phyloP scores from a whole-genome alignment of 2,888 invertebrate species.

The Cabera pusaria region DNA sequence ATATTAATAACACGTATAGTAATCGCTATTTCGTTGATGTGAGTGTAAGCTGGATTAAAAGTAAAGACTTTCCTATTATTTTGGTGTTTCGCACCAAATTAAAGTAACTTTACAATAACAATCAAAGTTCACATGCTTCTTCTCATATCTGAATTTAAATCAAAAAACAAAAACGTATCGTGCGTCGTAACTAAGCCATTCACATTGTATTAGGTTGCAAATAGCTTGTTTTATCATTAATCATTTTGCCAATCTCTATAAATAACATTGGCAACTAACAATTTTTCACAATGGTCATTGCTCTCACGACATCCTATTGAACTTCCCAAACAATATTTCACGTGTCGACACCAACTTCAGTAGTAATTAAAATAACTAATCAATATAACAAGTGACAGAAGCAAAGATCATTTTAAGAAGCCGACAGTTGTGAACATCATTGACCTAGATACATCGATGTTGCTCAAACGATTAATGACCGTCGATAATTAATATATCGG shows the following conservation, averaged over 20 bases:
- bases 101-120: no score
- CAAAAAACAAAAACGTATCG: no score
- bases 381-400: slow-evolving; percentile 44
- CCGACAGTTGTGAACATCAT: slow-evolving; percentile 53
- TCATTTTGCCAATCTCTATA: slow-evolving; percentile 1
- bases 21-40: no score
- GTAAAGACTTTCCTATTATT: no score
- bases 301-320: slow-evolving; percentile 20
- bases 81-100: no score
- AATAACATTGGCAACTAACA: background rate
- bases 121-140: no score
- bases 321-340: slow-evolving; percentile 33
- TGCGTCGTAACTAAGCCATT: no score
- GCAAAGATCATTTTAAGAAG: slow-evolving; percentile 50
- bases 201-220: no score
- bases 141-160: no score
- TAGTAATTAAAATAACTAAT: slow-evolving; percentile 52
- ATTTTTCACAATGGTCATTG: slow-evolving; percentile 4
- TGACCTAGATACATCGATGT: slow-evolving; percentile 58
- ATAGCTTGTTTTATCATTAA: background rate
- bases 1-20: no score
- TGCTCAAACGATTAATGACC: slow-evolving; percentile 56
- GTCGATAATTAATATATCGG: slow-evolving; percentile 52
- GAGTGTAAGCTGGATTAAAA: no score
- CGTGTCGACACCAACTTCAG: slow-evolving; percentile 32